A percentile compares a stretch with the other conserved stretches of the same genome.
phyloP scores from a whole-genome alignment of 2,888 invertebrate genomes.

The Seira musarum region DNA sequence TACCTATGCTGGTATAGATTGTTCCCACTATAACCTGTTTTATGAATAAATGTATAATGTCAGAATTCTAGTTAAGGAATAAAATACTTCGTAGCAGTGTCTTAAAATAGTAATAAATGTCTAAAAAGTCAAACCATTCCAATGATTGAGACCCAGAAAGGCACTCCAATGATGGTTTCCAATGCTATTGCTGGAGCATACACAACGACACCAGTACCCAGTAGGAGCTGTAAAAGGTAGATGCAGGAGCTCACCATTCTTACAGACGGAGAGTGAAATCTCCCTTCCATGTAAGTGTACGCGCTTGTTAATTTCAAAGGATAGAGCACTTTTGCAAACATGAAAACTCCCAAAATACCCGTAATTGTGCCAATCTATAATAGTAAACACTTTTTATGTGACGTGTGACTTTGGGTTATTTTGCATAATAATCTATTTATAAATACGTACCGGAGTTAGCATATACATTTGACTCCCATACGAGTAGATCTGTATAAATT shows the following conservation, averaged over 20 bases:
- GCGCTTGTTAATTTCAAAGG: slow-evolving; percentile 65
- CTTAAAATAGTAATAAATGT: too few species aligned
- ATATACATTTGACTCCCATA: slow-evolving; percentile 65
- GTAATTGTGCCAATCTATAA: slow-evolving; percentile 51
- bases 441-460: slow-evolving; percentile 43
- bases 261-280: slow-evolving; percentile 61
- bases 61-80: too few species aligned
- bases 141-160: slow-evolving; percentile 60
- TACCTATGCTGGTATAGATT: too few species aligned
- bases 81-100: too few species aligned
- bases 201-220: slow-evolving; percentile 62
- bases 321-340: slow-evolving; percentile 64
- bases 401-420: too few species aligned
- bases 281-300: slow-evolving; percentile 65
- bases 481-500: too few species aligned
- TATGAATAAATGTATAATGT: too few species aligned
- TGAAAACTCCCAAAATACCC: slow-evolving; percentile 31
- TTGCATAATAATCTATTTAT: too few species aligned
- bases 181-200: slow-evolving; percentile 66
- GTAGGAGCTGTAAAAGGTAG: slow-evolving; percentile 63
- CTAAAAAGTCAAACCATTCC: too few species aligned
- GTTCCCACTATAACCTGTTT: too few species aligned
- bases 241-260: slow-evolving; percentile 61
- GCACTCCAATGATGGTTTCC: slow-evolving; percentile 64
- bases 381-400: too few species aligned